phyloP scores from a whole-genome alignment of 2,797 vertebrate species.

The Anguilla pacifica region DNA sequence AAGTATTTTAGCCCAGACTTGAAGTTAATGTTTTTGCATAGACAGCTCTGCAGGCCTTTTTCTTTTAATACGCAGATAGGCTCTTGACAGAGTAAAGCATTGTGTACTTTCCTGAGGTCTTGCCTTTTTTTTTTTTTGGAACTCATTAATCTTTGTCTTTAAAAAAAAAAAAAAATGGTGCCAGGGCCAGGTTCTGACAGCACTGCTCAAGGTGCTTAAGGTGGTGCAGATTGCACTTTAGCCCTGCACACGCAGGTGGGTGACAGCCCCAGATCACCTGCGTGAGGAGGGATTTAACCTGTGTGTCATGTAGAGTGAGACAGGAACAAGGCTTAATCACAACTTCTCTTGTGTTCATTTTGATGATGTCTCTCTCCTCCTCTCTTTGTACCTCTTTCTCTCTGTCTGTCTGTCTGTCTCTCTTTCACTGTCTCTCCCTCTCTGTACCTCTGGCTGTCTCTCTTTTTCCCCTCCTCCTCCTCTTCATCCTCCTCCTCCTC shows the following conservation, averaged over 20 bases:
- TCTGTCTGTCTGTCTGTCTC: neutral
- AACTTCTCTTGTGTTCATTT: neutral
- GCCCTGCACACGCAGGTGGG: neutral
- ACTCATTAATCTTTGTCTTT: conserved; percentile 13
- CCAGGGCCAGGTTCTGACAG: neutral
- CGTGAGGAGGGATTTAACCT: neutral
- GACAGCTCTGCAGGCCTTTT: neutral
- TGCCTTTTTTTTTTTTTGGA: neutral
- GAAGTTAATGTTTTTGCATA: neutral
- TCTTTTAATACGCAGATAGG: neutral
- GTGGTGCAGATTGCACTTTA: neutral
- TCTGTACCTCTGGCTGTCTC: neutral
- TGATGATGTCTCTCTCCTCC: neutral
- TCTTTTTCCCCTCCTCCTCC: neutral
- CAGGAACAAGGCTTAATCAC: neutral
- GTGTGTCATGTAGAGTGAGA: neutral
- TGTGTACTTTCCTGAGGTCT: neutral
- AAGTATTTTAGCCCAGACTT: neutral
- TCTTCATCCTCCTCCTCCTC: neutral
- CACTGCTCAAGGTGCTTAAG: neutral
- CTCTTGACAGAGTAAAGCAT: neutral
- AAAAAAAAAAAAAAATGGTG: neutral
- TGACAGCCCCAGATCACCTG: neutral
- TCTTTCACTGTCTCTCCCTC: neutral
- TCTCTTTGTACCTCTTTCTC: neutral